Evolutionary conservation across 2,888 invertebrate species (phyloP).

Genomic region (Hedya salicella): DNA sequence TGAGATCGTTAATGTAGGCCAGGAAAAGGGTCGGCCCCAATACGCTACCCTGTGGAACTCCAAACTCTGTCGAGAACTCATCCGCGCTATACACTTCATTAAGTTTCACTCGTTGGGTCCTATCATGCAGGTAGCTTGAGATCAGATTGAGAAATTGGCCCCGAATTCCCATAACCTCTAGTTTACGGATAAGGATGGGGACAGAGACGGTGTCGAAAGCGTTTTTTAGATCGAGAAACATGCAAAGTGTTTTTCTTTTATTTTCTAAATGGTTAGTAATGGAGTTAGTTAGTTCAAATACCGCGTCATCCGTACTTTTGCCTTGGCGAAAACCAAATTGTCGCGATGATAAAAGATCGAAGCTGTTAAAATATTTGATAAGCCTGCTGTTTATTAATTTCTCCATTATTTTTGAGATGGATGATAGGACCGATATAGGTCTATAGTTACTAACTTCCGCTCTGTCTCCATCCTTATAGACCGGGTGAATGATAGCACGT

Average conservation of each 20-base stretch:
- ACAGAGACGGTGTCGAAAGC: conserved; percentile 16
- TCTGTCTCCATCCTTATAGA: conserved; percentile 4
- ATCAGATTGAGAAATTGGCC: not conserved
- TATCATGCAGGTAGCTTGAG: conserved; percentile 26
- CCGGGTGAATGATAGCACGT: too few species aligned
- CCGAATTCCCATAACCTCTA: not conserved
- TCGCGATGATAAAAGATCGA: not conserved
- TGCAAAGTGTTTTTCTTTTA: not conserved
- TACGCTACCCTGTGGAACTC: too few species aligned
- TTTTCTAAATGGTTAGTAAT: not conserved
- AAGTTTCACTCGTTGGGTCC: conserved; percentile 34
- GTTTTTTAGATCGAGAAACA: not conserved
- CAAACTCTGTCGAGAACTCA: conserved; percentile 4
- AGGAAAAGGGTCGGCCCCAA: too few species aligned
- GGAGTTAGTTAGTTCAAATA: not conserved
- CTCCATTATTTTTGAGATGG: too few species aligned
- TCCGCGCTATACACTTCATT: conserved; percentile 10
- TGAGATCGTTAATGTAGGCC: too few species aligned
- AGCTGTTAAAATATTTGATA: not conserved
- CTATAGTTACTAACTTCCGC: not conserved
- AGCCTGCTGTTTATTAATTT: conserved; percentile 1
- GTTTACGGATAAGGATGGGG: not conserved
- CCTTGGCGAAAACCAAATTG: conserved; percentile 9
- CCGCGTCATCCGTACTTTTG: conserved; percentile 4
- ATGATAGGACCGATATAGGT: too few species aligned